These are phyloP conservation scores for Folsomia candida DNA, from an alignment of 2,888 invertebrate genomes.

Conservation along the genomic window DNA sequence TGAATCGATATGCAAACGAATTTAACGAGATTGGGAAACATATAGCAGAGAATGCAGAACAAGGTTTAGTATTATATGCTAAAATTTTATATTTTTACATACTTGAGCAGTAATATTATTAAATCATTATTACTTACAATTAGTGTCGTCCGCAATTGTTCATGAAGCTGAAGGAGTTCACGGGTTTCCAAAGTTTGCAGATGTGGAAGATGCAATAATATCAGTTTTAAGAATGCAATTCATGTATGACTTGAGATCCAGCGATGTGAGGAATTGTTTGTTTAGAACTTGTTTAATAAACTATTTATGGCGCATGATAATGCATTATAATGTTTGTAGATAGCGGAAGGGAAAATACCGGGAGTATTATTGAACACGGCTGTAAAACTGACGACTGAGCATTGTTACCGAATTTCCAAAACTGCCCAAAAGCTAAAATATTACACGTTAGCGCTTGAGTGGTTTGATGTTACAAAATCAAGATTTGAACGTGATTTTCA, in stretches of 20 bases:
- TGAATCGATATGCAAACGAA: conserved; percentile 23
- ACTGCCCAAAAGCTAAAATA: conserved; percentile 40
- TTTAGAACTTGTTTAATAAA: background rate
- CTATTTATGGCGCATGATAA: background rate
- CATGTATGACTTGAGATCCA: conserved; percentile 41
- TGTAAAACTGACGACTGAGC: conserved; percentile 32
- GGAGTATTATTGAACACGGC: conserved; percentile 28
- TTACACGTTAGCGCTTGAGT: conserved; percentile 45
- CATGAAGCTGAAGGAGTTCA: background rate
- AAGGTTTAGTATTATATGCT: too few species aligned
- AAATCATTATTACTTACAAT: too few species aligned
- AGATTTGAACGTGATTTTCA: conserved; percentile 20
- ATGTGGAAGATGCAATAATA: conserved; percentile 40
- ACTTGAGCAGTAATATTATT: too few species aligned
- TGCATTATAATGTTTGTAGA: conserved; percentile 2
- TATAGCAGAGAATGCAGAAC: background rate
- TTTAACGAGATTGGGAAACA: background rate
- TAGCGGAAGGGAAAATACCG: conserved; percentile 25
- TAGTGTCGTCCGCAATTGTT: background rate
- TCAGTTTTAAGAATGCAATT: conserved; percentile 43
- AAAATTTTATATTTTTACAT: too few species aligned
- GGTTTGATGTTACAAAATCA: conserved; percentile 37
- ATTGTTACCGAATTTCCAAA: conserved; percentile 43
- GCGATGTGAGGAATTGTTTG: conserved; percentile 14
- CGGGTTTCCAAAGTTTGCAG: conserved; percentile 27